Percentiles rank a stretch among this genome's conserved stretches.
phyloP scores from a whole-genome alignment of 1,140 invertebrate species.

The Eriocheir sinensis region DNA sequence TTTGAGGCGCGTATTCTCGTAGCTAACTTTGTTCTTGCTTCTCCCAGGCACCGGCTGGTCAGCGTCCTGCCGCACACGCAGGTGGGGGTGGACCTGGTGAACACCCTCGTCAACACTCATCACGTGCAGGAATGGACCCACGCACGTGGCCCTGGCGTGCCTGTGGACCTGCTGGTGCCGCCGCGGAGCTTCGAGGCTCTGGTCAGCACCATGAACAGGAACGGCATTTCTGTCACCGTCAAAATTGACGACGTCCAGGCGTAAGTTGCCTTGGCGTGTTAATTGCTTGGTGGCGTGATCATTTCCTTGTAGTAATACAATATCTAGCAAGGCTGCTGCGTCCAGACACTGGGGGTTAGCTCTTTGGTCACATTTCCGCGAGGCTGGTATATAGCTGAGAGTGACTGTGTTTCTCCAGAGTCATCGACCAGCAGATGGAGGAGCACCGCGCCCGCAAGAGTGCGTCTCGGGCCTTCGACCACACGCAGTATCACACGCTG shows the following conservation, averaged over 20 bases:
- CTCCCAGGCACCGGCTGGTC: constrained; percentile 35
- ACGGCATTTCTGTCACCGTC: constrained; percentile 2
- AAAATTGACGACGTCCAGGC: constrained; percentile 63
- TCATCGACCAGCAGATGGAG: constrained; percentile 32
- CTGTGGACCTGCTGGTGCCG: constrained; percentile 55
- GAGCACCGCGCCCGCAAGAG: neutral
- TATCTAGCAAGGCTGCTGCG: neutral
- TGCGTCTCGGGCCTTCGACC: constrained; percentile 44
- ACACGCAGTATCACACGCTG: constrained; percentile 38
- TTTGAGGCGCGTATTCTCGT: too few species aligned
- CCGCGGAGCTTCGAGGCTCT: neutral
- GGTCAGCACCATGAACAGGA: neutral
- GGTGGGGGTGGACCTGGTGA: neutral
- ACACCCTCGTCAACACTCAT: neutral
- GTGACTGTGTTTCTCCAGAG: constrained; percentile 15
- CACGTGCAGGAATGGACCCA: constrained; percentile 35
- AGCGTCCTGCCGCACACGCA: neutral
- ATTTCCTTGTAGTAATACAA: neutral
- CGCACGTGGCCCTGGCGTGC: neutral
- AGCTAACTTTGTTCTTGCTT: too few species aligned
- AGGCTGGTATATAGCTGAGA: neutral
- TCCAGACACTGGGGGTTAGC: too few species aligned
- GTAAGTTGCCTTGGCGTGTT: constrained; percentile 41
- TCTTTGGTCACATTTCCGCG: neutral
- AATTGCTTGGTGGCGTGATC: neutral